A percentile compares a stretch with the other conserved stretches of the same genome.
Evolutionary conservation across 2,888 invertebrate species (phyloP).

Genomic region (Heliconius charithonia): DNA sequence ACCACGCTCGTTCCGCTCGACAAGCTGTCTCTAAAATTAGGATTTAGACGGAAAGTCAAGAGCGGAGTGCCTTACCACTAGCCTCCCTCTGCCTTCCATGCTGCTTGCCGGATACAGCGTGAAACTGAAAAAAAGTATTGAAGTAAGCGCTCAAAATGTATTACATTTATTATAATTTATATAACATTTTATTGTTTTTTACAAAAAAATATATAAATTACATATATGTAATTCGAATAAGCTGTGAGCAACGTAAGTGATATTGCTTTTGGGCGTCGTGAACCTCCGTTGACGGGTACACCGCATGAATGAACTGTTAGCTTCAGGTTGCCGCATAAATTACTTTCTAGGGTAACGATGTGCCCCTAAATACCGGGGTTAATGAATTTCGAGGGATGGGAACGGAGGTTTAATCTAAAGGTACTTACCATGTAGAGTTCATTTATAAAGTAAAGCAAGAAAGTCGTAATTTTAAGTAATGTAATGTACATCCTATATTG

Average conservation of each 20-base stretch:
- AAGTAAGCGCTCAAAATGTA: too few relatives aligned
- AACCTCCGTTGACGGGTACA: constrained; percentile 23
- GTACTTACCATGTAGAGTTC: background rate
- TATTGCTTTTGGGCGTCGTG: constrained; percentile 22
- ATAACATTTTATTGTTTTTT: background rate
- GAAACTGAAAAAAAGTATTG: too few relatives aligned
- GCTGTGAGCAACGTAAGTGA: constrained; percentile 13
- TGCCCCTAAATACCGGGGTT: constrained; percentile 28
- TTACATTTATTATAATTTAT: background rate
- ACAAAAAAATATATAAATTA: background rate
- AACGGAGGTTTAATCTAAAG: constrained; percentile 8
- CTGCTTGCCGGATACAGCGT: too few relatives aligned
- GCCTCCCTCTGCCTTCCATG: too few relatives aligned
- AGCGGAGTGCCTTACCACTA: too few relatives aligned
- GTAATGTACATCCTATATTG: too few relatives aligned
- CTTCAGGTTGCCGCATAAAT: constrained; percentile 29
- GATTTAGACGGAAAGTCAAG: too few relatives aligned
- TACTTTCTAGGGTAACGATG: constrained; percentile 30
- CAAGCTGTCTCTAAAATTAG: too few relatives aligned
- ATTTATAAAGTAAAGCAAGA: background rate
- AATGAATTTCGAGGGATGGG: constrained; percentile 17
- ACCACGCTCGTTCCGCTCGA: too few relatives aligned
- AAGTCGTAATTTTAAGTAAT: background rate
- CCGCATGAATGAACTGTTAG: constrained; percentile 34
- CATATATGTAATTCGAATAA: constrained; percentile 9